phyloP scores from a whole-genome alignment of 2,113 vertebrate species.

The Ovis canadensis region DNA sequence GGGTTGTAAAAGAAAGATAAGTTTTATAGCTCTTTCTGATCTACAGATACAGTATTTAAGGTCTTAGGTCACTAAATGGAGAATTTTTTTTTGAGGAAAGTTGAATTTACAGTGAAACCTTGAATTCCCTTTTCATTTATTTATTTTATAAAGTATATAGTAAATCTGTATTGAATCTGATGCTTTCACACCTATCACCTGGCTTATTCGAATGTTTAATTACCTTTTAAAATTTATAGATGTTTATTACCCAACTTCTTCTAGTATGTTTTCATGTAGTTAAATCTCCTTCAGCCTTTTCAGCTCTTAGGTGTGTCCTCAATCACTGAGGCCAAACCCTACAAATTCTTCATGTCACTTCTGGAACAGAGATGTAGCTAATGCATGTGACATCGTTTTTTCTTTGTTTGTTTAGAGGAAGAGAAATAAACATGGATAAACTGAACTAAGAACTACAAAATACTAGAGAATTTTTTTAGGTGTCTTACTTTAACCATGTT shows the following conservation, averaged over 20 bases:
- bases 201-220: not conserved
- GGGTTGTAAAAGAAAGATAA: not conserved
- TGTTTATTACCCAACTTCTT: constrained; percentile 16
- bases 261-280: not conserved
- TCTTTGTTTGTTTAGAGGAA: constrained; percentile 11
- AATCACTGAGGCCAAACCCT: not conserved
- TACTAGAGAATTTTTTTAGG: not conserved
- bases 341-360: constrained; percentile 21
- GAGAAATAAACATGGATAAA: not conserved
- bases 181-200: not conserved
- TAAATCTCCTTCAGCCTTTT: constrained; percentile 33
- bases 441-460: not conserved
- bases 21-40: not conserved
- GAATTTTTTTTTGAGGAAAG: not conserved
- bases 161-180: not conserved
- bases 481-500: not conserved
- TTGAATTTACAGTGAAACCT: constrained; percentile 16
- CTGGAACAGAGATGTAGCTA: constrained; percentile 9
- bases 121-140: not conserved
- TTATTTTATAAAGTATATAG: not conserved
- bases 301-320: not conserved
- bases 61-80: not conserved
- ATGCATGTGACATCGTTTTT: not conserved
- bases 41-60: not conserved
- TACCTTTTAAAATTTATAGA: not conserved